These are phyloP conservation scores for Eilema caniola DNA, from an alignment of 2,888 invertebrate species.

Conservation along the genomic window DNA sequence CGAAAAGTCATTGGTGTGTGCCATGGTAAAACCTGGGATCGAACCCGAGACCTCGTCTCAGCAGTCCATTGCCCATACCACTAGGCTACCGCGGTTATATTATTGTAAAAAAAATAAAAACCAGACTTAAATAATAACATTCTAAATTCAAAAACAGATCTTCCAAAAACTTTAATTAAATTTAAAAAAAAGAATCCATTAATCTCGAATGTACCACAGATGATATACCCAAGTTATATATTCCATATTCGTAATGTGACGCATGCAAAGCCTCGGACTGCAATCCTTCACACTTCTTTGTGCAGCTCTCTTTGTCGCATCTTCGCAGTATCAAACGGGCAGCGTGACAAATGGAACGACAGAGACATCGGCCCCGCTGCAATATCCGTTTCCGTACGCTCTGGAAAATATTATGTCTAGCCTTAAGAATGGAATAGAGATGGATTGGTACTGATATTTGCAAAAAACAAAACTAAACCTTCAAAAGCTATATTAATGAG, in stretches of 20 bases:
- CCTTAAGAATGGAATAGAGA: conserved; percentile 38
- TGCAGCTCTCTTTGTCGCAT: conserved; percentile 49
- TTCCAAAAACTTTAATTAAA: not conserved
- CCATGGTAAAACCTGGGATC: too few species aligned
- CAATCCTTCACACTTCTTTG: conserved; percentile 59
- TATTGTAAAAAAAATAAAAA: too few species aligned
- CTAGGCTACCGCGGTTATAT: too few species aligned
- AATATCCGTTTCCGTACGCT: conserved; percentile 72
- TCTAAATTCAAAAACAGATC: conserved; percentile 1
- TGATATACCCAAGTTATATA: not conserved
- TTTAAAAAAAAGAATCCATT: not conserved
- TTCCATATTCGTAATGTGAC: conserved; percentile 14
- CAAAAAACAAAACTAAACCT: too few species aligned
- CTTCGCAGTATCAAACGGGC: conserved; percentile 57
- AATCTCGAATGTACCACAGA: conserved; percentile 12
- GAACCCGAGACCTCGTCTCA: too few species aligned
- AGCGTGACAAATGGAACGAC: conserved; percentile 74
- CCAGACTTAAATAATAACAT: too few species aligned
- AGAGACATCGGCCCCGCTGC: conserved; percentile 70
- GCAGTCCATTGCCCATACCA: too few species aligned
- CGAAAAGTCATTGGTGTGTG: too few species aligned
- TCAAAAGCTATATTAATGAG: too few species aligned
- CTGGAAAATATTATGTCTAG: conserved; percentile 56
- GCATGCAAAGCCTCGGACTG: conserved; percentile 39
- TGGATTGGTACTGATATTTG: not conserved